Evolutionary conservation across 2,113 vertebrate genomes (phyloP), one percentile per base, ranked within the genome.

Genomic region (Ranitomeya variabilis): DNA sequence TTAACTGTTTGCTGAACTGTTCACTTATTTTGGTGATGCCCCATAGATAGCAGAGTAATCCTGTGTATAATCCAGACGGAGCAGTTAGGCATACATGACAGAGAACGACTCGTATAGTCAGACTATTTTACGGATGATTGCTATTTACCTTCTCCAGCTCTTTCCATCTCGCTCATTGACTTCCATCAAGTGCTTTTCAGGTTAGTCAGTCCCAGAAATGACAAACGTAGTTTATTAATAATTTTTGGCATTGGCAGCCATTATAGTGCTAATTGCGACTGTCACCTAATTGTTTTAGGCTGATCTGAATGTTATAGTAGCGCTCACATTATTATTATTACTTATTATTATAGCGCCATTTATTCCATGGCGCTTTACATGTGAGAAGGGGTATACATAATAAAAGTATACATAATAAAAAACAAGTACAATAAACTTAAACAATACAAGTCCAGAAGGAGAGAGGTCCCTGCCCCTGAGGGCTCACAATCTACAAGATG

Each of bases 1-100:
- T 57, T 55, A 23, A 23, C 21, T 16, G 4, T 52, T 21, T 76
- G 73, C 45, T 76, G 37, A 76, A 51, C 73, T 76, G 37, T 76
- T 51, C 37, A 76, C 45, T 51, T 52, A 74, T 76, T 76, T 21
- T 76, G 73, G 73, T 11, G 73, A 76, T 76, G 73, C 16, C 73
- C 73, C 52, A 45, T 52, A 52, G 73, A 52, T 74, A 74, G 8
- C 71, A 19, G 26, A 16, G 18, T 76, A 81, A 62, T 81, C 23
- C 15, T 62, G 31, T 62, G 23, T 81, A 23, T 60, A 14, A 81
- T 81, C 57, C 23, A 52, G 19, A 19, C 45, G 21, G 16, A 11
- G 73, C 16, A 76, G 45, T 0, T 19, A 2, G 45, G 37, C 52
- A 5, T 52, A 51, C 15, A 18, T 5, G 3, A 37, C 69, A 37